Evolutionary conservation across 2,113 vertebrate genomes (phyloP).

Genomic region (Synchiropus splendidus): DNA sequence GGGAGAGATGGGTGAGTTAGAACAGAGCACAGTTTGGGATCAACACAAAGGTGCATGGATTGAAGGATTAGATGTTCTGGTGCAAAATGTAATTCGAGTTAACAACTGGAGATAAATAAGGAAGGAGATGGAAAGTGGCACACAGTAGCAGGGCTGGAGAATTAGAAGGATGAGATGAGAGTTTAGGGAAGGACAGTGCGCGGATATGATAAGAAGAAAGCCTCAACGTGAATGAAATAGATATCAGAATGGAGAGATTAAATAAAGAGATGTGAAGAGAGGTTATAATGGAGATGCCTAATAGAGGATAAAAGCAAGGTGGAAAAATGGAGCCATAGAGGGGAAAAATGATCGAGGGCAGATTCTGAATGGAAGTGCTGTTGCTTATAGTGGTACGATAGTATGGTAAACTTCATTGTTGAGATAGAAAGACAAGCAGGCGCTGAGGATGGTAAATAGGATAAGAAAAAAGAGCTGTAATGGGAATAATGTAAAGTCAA

Average conservation of each 20-base stretch:
- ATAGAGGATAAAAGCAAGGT: slow-evolving; percentile 12
- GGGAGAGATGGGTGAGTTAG: slow-evolving; percentile 1
- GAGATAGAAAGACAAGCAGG: neutral
- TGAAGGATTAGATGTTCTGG: slow-evolving; percentile 9
- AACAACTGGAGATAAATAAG: neutral
- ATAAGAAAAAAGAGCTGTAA: slow-evolving; percentile 2
- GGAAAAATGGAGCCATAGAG: neutral
- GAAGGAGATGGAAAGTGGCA: neutral
- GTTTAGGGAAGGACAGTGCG: slow-evolving; percentile 1
- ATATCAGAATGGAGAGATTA: slow-evolving; percentile 3
- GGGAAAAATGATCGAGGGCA: slow-evolving; percentile 1
- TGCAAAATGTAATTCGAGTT: slow-evolving; percentile 5
- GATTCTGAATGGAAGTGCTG: slow-evolving; percentile 2
- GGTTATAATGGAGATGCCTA: slow-evolving; percentile 1
- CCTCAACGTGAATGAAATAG: slow-evolving; percentile 5
- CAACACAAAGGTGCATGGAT: slow-evolving; percentile 1
- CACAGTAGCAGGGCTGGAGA: neutral
- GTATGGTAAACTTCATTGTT: slow-evolving; percentile 5
- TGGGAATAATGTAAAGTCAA: too few relatives aligned
- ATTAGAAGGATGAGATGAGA: slow-evolving; percentile 4
- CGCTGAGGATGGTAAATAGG: too few relatives aligned
- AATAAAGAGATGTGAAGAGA: slow-evolving; percentile 6
- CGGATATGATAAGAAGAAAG: slow-evolving; percentile 4
- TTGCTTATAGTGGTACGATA: slow-evolving; percentile 17
- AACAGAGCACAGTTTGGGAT: neutral